These are phyloP conservation scores for Hanleya hanleyi DNA, from an alignment of 2,888 invertebrate genomes.

Conservation along the genomic window DNA sequence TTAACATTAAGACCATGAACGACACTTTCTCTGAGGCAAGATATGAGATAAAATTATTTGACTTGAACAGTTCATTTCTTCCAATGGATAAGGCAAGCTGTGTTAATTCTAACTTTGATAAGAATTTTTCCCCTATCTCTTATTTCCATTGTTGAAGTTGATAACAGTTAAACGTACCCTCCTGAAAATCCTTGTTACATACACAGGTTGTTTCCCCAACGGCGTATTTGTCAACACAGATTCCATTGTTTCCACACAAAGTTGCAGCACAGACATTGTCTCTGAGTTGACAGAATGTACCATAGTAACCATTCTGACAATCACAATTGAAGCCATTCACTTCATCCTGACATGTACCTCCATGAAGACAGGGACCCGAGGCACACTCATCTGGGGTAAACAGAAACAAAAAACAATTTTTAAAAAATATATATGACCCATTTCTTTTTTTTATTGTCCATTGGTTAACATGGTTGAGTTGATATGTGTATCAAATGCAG, in stretches of 20 bases:
- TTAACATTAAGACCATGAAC: too few relatives aligned
- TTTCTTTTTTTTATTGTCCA: too few relatives aligned
- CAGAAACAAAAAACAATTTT: background rate
- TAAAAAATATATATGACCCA: background rate
- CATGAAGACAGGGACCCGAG: conserved; percentile 10
- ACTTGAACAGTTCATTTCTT: too few relatives aligned
- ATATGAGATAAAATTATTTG: too few relatives aligned
- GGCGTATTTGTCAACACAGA: conserved; percentile 21
- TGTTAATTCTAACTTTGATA: too few relatives aligned
- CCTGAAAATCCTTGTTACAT: background rate
- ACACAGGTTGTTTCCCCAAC: background rate
- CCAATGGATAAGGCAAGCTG: too few relatives aligned
- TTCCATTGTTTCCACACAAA: conserved; percentile 48
- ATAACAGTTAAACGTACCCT: background rate
- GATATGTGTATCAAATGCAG: too few relatives aligned
- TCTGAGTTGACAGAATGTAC: conserved; percentile 6
- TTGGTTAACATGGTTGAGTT: too few relatives aligned
- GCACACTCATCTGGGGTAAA: conserved; percentile 10
- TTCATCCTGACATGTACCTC: conserved; percentile 9
- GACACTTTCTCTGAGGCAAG: too few relatives aligned
- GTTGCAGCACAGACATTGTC: conserved; percentile 44
- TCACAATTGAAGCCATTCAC: conserved; percentile 1
- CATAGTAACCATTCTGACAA: conserved; percentile 10
- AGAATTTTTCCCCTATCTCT: too few relatives aligned
- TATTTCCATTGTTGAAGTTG: too few relatives aligned